Conservation (phyloP, 2,797 vertebrate species). For the Sebastes itinus region DNA sequence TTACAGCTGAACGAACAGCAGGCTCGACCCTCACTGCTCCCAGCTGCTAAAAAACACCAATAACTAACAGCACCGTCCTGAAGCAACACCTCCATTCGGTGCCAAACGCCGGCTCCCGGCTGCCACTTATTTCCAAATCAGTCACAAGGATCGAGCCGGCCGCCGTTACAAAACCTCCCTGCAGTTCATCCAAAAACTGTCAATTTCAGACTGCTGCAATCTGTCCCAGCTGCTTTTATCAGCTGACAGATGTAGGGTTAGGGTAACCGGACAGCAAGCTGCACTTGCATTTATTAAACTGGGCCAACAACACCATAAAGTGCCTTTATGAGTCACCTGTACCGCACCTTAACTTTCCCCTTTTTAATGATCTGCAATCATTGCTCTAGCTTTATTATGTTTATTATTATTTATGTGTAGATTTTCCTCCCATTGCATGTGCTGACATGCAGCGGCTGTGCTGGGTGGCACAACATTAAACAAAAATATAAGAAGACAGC, state of each 20-base stretch:
- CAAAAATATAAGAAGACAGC: neutral
- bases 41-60: constrained; percentile 26
- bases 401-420: neutral
- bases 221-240: constrained; percentile 28
- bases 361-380: neutral
- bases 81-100: constrained; percentile 37
- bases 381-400: neutral
- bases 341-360: neutral
- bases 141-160: constrained; percentile 18
- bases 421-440: neutral
- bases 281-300: neutral
- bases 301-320: neutral
- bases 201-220: constrained; percentile 19
- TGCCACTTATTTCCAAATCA: constrained; percentile 59
- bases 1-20: constrained; percentile 42
- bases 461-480: neutral
- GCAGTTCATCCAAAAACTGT: constrained; percentile 27
- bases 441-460: neutral
- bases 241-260: constrained; percentile 26
- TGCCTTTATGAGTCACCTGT: neutral
- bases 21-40: neutral
- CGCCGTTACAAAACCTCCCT: constrained; percentile 47
- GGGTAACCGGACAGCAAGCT: neutral
- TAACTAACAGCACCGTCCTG: constrained; percentile 27
- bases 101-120: constrained; percentile 34